These are phyloP conservation scores for Melopsittacus undulatus DNA, from an alignment of 2,797 vertebrate genomes.

Conservation along the genomic window DNA sequence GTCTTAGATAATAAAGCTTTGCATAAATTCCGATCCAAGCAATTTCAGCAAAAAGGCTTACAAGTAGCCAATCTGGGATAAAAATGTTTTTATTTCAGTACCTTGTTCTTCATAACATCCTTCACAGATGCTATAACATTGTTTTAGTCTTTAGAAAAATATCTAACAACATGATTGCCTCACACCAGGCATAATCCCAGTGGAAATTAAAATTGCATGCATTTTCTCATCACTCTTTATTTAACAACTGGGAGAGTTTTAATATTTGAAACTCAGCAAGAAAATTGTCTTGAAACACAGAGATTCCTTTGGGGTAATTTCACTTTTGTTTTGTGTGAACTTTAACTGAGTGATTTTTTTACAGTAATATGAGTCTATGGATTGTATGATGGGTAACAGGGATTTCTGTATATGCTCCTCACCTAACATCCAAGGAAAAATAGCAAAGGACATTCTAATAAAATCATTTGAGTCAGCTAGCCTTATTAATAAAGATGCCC, in stretches of 20 bases:
- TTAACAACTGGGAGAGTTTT: slow-evolving; percentile 72
- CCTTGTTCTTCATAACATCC: slow-evolving; percentile 1
- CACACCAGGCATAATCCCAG: slow-evolving; percentile 62
- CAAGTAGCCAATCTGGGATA: slow-evolving; percentile 20
- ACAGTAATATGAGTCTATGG: background rate
- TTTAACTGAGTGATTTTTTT: slow-evolving; percentile 44
- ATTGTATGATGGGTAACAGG: background rate
- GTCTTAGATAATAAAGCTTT: slow-evolving; percentile 27
- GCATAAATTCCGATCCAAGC: slow-evolving; percentile 11
- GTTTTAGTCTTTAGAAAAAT: slow-evolving; percentile 58
- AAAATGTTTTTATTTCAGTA: slow-evolving; percentile 42
- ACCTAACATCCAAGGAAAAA: background rate
- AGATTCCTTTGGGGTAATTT: slow-evolving; percentile 69
- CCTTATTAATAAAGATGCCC: background rate
- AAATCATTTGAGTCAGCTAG: background rate
- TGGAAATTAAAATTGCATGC: slow-evolving; percentile 74
- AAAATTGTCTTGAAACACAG: slow-evolving; percentile 70
- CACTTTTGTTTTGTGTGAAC: slow-evolving; percentile 61
- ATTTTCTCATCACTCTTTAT: slow-evolving; percentile 73
- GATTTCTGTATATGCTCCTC: background rate
- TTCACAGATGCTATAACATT: slow-evolving; percentile 15
- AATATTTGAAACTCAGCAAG: slow-evolving; percentile 69
- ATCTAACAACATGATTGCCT: slow-evolving; percentile 66
- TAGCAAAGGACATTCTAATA: background rate
- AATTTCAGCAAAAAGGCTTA: slow-evolving; percentile 32